Evolutionary conservation across 2,797 vertebrate genomes (phyloP).

Genomic region (Acanthurus lineatus): DNA sequence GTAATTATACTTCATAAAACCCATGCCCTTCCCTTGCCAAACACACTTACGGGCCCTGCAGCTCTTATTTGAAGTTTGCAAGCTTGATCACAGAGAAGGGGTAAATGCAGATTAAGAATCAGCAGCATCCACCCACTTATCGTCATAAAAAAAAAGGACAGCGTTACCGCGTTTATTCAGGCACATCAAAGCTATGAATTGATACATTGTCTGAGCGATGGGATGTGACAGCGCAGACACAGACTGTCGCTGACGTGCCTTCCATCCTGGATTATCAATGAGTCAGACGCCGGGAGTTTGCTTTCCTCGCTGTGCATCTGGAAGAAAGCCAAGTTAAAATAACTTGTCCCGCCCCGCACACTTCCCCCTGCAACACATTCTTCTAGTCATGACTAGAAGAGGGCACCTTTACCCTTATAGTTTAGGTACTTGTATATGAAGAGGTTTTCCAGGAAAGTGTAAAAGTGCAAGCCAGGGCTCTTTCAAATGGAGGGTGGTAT

Average conservation of each 20-base stretch:
- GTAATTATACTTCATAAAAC: conserved; percentile 79
- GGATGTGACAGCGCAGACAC: conserved; percentile 77
- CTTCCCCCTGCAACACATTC: conserved; percentile 44
- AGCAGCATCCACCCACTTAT: conserved; percentile 75
- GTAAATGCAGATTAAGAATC: conserved; percentile 76
- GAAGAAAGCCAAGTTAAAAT: conserved; percentile 68
- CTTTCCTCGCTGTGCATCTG: conserved; percentile 46
- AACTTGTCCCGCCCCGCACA: conserved; percentile 44
- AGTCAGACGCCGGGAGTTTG: conserved; percentile 67
- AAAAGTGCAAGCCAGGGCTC: conserved; percentile 35
- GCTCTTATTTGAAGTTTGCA: conserved; percentile 71
- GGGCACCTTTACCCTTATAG: conserved; percentile 11
- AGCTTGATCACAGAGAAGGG: conserved; percentile 64
- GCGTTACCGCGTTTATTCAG: conserved; percentile 69
- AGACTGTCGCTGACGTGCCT: conserved; percentile 70
- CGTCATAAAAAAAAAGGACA: conserved; percentile 65
- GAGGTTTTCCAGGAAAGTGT: conserved; percentile 53
- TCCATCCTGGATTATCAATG: conserved; percentile 76
- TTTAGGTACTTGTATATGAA: conserved; percentile 42
- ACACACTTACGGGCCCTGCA: conserved; percentile 61
- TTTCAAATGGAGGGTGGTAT: conserved; percentile 31
- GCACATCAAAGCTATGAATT: conserved; percentile 80
- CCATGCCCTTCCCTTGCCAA: conserved; percentile 72
- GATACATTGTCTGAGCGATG: conserved; percentile 75
- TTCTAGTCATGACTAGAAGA: conserved; percentile 46